phyloP scores from a whole-genome alignment of 1,140 invertebrate genomes.

The Heliconius eleuchia region DNA sequence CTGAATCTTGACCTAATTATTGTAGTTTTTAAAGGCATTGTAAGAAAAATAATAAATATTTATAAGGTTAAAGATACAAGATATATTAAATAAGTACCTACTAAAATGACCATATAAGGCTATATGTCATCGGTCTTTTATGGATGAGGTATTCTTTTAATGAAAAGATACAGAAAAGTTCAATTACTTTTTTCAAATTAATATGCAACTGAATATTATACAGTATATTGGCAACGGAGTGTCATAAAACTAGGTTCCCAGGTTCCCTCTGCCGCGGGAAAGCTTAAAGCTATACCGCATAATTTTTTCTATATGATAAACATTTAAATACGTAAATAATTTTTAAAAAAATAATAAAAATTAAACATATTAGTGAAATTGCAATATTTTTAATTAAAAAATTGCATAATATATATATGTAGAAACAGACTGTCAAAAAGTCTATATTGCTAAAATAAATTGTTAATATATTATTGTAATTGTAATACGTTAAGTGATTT shows the following conservation, averaged over 20 bases:
- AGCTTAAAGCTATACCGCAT: neutral
- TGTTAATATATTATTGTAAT: neutral
- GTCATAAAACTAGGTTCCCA: too few relatives aligned
- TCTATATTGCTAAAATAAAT: neutral
- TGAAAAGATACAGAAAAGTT: too few relatives aligned
- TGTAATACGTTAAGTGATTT: neutral
- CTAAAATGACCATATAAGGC: neutral
- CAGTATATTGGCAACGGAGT: too few relatives aligned
- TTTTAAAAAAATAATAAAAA: too few relatives aligned
- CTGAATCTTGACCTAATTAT: constrained; percentile 64
- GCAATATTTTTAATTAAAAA: neutral
- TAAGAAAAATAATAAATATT: neutral
- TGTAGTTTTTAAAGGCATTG: constrained; percentile 35
- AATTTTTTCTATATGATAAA: neutral
- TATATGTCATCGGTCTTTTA: too few relatives aligned
- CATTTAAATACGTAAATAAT: too few relatives aligned
- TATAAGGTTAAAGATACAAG: neutral
- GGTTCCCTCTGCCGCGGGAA: too few relatives aligned
- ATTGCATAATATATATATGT: neutral
- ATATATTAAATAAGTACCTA: neutral
- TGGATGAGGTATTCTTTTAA: too few relatives aligned
- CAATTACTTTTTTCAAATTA: neutral
- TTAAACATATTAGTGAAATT: too few relatives aligned
- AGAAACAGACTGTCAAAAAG: neutral
- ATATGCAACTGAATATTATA: too few relatives aligned